Conservation (phyloP, 2,113 vertebrate species). For the Aptenodytes patagonicus region DNA sequence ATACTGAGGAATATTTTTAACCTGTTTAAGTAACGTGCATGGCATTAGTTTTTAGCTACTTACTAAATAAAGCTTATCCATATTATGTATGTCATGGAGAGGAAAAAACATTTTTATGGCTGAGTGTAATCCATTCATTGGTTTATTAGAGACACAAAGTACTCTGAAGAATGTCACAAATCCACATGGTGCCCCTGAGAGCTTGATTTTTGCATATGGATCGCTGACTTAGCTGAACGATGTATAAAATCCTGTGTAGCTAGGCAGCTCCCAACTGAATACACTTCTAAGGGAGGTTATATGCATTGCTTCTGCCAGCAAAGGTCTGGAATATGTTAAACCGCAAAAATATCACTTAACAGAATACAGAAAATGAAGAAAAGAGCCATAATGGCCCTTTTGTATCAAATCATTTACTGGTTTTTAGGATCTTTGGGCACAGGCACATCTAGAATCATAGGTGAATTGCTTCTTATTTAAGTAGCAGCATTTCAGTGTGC, state of each 20-base stretch:
- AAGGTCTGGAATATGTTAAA: conserved; percentile 57
- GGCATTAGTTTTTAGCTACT: not conserved
- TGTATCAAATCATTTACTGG: not conserved
- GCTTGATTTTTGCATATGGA: conserved; percentile 73
- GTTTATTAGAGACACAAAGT: conserved; percentile 68
- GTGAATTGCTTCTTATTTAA: not conserved
- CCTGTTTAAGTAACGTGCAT: not conserved
- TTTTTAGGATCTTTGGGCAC: not conserved
- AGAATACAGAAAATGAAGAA: not conserved
- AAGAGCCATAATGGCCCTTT: not conserved
- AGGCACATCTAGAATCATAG: not conserved
- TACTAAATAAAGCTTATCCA: conserved; percentile 29
- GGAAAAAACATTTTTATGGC: not conserved
- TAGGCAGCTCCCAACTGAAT: conserved; percentile 73
- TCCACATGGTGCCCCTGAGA: conserved; percentile 66
- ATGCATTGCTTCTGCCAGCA: conserved; percentile 26
- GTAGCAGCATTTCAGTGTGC: not conserved
- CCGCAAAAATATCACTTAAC: conserved; percentile 15
- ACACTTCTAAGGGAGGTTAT: conserved; percentile 60
- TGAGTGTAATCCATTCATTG: conserved; percentile 65
- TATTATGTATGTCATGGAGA: not conserved
- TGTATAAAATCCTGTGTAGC: conserved; percentile 73
- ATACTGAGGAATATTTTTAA: not conserved
- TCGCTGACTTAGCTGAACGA: conserved; percentile 74
- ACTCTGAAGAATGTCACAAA: conserved; percentile 74